phyloP scores from a whole-genome alignment of 2,113 vertebrate genomes.

The Seriola dumerili region DNA sequence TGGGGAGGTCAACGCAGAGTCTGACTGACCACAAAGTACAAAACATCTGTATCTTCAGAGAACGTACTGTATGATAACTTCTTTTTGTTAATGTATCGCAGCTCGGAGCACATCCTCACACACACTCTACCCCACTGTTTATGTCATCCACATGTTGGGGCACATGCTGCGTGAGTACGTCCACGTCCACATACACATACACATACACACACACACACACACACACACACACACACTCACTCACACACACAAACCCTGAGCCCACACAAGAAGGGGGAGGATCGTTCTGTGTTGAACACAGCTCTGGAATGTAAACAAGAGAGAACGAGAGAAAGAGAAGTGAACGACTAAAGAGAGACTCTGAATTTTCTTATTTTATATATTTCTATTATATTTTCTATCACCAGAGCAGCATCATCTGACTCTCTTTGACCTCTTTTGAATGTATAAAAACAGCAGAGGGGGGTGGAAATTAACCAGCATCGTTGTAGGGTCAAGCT shows the following conservation, averaged over 20 bases:
- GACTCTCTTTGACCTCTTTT: background rate
- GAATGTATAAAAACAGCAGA: background rate
- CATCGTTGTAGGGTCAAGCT: slow-evolving; percentile 35
- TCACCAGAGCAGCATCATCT: background rate
- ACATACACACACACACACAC: background rate
- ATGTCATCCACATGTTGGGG: slow-evolving; percentile 77
- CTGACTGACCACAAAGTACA: slow-evolving; percentile 9
- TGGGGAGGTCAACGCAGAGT: slow-evolving; percentile 24
- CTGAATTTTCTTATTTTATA: slow-evolving; percentile 21
- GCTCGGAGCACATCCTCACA: slow-evolving; percentile 20
- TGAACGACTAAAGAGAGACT: slow-evolving; percentile 33
- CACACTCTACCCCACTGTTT: slow-evolving; percentile 60
- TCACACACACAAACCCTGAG: slow-evolving; percentile 45
- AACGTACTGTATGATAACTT: slow-evolving; percentile 10
- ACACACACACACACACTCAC: background rate
- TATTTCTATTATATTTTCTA: background rate
- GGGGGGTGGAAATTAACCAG: slow-evolving; percentile 21
- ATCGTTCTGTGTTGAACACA: slow-evolving; percentile 75
- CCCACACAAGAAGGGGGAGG: slow-evolving; percentile 84
- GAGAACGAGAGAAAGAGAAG: slow-evolving; percentile 49
- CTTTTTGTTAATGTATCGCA: slow-evolving; percentile 25
- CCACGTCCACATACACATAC: background rate
- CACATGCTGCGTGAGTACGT: slow-evolving; percentile 51
- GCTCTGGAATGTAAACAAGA: slow-evolving; percentile 85
- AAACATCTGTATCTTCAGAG: slow-evolving; percentile 46